Conservation (phyloP, 2,888 invertebrate genomes). For the Empis livida region DNA sequence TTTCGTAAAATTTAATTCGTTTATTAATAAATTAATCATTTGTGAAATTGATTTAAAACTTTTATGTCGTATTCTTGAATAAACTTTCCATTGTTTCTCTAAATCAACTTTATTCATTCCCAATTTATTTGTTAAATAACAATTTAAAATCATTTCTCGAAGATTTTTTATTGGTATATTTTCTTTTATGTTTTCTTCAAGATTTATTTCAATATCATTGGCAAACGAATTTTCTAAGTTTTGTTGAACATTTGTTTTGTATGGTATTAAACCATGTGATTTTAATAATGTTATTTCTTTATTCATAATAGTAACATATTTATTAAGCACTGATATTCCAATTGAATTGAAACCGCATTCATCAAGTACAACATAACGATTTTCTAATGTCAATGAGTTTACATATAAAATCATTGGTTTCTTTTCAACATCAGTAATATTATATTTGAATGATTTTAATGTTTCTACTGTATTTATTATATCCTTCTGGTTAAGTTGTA, state of each 20-base stretch:
- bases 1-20: constrained; percentile 42
- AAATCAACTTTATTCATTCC: constrained; percentile 29
- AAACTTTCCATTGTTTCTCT: constrained; percentile 28
- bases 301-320: constrained; percentile 28
- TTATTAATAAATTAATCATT: constrained; percentile 41
- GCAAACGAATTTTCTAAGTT: constrained; percentile 24
- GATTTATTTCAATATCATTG: constrained; percentile 14
- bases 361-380: constrained; percentile 45
- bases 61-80: constrained; percentile 31
- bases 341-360: constrained; percentile 45
- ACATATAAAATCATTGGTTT: constrained; percentile 45
- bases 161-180: constrained; percentile 21
- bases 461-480: constrained; percentile 19
- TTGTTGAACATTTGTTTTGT: constrained; percentile 30
- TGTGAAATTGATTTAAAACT: constrained; percentile 40
- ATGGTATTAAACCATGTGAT: constrained; percentile 28
- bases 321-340: constrained; percentile 31
- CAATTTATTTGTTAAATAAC: constrained; percentile 34
- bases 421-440: constrained; percentile 39
- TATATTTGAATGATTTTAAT: constrained; percentile 32
- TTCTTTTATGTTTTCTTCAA: background rate
- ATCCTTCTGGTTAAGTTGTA: constrained; percentile 23
- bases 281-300: constrained; percentile 34
- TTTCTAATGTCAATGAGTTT: constrained; percentile 43
- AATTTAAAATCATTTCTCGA: constrained; percentile 23